These are phyloP conservation scores for Pangasius djambal DNA, from an alignment of 2,797 vertebrate genomes.

Conservation along the genomic window DNA sequence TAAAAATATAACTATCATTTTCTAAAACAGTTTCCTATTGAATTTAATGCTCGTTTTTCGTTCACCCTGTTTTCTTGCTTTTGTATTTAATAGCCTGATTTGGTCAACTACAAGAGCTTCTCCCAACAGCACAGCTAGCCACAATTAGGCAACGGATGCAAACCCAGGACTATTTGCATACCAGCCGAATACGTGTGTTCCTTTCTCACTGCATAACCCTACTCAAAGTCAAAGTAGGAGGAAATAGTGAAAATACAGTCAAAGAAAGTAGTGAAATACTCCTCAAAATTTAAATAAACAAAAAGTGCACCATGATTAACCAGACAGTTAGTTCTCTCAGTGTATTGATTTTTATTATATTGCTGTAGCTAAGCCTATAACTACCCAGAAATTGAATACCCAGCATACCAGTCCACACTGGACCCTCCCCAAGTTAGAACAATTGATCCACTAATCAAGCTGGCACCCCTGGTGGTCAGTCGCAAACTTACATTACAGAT, in stretches of 20 bases:
- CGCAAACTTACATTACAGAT: not conserved
- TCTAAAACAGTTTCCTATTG: not conserved
- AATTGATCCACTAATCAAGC: not conserved
- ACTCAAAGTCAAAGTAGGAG: not conserved
- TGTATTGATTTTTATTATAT: not conserved
- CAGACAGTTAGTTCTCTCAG: not conserved
- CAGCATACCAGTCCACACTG: not conserved
- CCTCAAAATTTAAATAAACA: not conserved
- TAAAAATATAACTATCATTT: not conserved
- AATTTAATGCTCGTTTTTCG: not conserved
- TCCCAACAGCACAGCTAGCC: not conserved
- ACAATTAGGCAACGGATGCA: not conserved
- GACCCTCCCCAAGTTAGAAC: not conserved
- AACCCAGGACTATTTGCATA: not conserved
- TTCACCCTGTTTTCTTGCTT: not conserved
- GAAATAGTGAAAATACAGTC: not conserved
- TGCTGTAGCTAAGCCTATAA: not conserved
- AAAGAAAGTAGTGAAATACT: not conserved
- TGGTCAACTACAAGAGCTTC: not conserved
- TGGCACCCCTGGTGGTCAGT: not conserved
- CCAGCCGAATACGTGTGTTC: too few species aligned
- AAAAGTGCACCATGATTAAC: not conserved
- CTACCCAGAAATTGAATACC: too few species aligned
- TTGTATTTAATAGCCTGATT: not conserved
- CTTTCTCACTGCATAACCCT: not conserved